Evolutionary conservation across 2,113 vertebrate species (phyloP), one percentile per base, ranked within the genome.

Genomic region (Genyomyrus donnyi): DNA sequence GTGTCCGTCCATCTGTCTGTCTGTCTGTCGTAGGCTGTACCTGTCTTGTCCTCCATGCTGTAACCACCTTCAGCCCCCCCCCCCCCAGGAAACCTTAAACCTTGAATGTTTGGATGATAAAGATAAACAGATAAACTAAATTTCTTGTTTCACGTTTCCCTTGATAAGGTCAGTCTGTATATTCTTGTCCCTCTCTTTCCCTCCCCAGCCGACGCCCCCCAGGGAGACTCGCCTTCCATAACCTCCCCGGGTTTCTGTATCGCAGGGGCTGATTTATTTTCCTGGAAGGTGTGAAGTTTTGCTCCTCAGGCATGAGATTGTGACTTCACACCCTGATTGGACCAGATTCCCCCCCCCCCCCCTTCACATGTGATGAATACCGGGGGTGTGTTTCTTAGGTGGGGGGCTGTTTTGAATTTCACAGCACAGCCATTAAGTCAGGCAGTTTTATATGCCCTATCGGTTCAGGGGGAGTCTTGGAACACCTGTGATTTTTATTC

Each of bases 11-110:
- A 3, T 42, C 3, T 42, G 77, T 85, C 11, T 56, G n/a, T 7
- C 66, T 88, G 90, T 84, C 88, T 88, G 15, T 53, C 4, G 3
- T 53, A 1, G 91, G 66, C 90, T 89, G 24, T 89, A 39, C 31
- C 70, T 35, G 70, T 39, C 31, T 77, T 77, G 70, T 77, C 27
- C 31, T 77, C 13, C 13, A 35, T 15, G 27, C 27, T 74, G 27
- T 9, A 5, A 39, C 31, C 70, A 77, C 1, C 3, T 39, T 35
- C 27, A 35, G 31, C 27, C 70, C 31, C 10, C 31, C 10, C 31
- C 19, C 52, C 17, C 17, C 1, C 19, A 21, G 19, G 19, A 56
- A 21, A 56, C 53, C 19, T 21, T 56, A 56, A 56, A 46, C 11
- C 2, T 50, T 50, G 15, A 50, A 56, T 21, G 9, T 31, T 74